Percentiles rank a stretch among this genome's conserved stretches.
These are phyloP conservation scores for Philhelius pedissequus DNA, from an alignment of 2,888 invertebrate genomes.

Conservation along the genomic window DNA sequence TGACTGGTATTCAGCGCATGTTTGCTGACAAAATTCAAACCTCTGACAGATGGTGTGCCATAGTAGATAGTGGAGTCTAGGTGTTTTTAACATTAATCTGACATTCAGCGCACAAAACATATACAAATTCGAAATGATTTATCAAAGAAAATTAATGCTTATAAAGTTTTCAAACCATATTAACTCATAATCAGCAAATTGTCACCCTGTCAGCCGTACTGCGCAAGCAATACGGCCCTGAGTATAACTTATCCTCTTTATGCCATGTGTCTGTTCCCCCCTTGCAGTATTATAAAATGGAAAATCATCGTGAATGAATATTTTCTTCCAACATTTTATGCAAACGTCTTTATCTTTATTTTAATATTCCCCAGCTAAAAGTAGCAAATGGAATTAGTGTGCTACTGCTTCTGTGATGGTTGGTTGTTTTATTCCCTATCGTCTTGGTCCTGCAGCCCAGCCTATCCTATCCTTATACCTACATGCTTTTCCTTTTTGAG, in stretches of 20 bases:
- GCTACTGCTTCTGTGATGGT: neutral
- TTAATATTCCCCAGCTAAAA: slow-evolving; percentile 46
- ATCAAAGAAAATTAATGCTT: no score
- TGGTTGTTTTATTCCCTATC: slow-evolving; percentile 13
- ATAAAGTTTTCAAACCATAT: no score
- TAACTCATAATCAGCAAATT: neutral
- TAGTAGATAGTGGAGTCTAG: neutral
- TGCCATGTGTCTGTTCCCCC: neutral
- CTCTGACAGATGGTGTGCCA: neutral
- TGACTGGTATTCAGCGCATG: neutral
- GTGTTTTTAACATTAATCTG: no score
- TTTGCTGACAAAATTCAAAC: neutral
- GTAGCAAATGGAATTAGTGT: slow-evolving; percentile 56
- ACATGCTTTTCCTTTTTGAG: slow-evolving; percentile 23
- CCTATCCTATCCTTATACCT: neutral
- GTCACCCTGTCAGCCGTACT: neutral
- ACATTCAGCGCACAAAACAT: neutral
- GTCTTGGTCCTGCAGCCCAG: neutral
- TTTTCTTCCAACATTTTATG: slow-evolving; percentile 49
- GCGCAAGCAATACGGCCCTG: neutral
- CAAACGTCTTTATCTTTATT: slow-evolving; percentile 63
- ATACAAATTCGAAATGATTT: no score
- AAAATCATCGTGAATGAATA: slow-evolving; percentile 47
- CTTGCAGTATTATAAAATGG: neutral
- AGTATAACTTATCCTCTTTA: neutral